Conservation (phyloP, 2,888 invertebrate species). For the Bhutanitis thaidina region DNA sequence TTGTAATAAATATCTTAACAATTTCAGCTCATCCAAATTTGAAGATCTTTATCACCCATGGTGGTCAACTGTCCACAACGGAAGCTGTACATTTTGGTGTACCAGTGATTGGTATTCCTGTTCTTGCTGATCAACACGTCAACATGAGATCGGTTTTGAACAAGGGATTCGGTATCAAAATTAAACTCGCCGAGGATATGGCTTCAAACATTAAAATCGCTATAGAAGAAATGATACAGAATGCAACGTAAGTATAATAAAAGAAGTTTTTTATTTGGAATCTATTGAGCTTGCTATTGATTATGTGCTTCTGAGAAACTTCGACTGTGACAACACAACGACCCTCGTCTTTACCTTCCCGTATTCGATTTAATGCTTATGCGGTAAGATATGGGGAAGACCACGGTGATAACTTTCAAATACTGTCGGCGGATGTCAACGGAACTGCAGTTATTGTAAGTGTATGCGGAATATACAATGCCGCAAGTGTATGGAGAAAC, state of each 20-base stretch:
- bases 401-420: too few species aligned
- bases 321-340: too few species aligned
- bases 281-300: too few species aligned
- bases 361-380: too few species aligned
- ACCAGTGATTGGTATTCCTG: constrained; percentile 57
- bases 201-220: constrained; percentile 36
- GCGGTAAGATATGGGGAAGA: too few species aligned
- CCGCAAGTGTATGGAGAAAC: too few species aligned
- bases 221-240: constrained; percentile 44
- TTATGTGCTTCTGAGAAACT: too few species aligned
- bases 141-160: constrained; percentile 46
- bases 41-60: constrained; percentile 56
- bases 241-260: constrained; percentile 40
- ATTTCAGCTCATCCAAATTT: constrained; percentile 49
- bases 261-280: too few species aligned
- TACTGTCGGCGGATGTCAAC: too few species aligned
- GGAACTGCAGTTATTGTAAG: too few species aligned
- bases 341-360: too few species aligned
- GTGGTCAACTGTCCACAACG: constrained; percentile 57
- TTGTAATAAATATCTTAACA: background rate
- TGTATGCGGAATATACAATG: too few species aligned
- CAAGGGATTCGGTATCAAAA: constrained; percentile 48
- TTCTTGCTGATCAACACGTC: constrained; percentile 49
- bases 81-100: constrained; percentile 60
- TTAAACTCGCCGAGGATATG: constrained; percentile 41